Conservation (phyloP, 1,140 invertebrate species). For the Drosophila subpulchrella region DNA sequence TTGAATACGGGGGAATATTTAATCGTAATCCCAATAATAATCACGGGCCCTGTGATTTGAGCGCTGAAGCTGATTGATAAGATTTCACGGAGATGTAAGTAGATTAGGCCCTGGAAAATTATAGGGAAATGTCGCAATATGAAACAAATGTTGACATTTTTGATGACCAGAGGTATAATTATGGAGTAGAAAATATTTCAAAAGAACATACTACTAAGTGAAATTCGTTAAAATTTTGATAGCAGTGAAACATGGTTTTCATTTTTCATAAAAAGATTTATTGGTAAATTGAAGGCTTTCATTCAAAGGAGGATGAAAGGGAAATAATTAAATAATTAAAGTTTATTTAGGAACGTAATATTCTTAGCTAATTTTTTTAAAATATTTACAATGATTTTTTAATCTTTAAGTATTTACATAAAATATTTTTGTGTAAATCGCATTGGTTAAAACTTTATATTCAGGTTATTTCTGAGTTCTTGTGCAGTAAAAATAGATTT, state of each 20-base stretch:
- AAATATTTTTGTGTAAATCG: too few relatives aligned
- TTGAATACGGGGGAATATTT: slow-evolving; percentile 42
- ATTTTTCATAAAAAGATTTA: neutral
- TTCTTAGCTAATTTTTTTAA: too few relatives aligned
- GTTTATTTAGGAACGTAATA: neutral
- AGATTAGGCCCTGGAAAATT: slow-evolving; percentile 64
- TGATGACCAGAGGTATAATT: slow-evolving; percentile 8
- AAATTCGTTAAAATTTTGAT: neutral
- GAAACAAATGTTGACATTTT: slow-evolving; percentile 77
- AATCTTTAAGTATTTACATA: too few relatives aligned
- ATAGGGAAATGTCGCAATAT: slow-evolving; percentile 65
- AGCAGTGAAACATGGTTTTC: neutral
- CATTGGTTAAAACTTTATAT: too few relatives aligned
- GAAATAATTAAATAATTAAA: neutral
- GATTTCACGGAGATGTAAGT: slow-evolving; percentile 59
- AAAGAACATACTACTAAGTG: neutral
- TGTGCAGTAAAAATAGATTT: slow-evolving; percentile 48
- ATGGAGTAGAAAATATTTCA: slow-evolving; percentile 9
- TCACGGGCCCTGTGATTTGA: slow-evolving; percentile 40
- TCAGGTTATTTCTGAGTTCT: neutral
- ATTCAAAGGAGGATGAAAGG: neutral
- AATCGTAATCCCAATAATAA: slow-evolving; percentile 52
- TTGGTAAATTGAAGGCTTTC: neutral
- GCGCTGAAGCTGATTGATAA: slow-evolving; percentile 61
- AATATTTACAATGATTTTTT: too few relatives aligned